These are phyloP conservation scores for Halictus rubicundus DNA, from an alignment of 1,140 invertebrate genomes.

Conservation along the genomic window DNA sequence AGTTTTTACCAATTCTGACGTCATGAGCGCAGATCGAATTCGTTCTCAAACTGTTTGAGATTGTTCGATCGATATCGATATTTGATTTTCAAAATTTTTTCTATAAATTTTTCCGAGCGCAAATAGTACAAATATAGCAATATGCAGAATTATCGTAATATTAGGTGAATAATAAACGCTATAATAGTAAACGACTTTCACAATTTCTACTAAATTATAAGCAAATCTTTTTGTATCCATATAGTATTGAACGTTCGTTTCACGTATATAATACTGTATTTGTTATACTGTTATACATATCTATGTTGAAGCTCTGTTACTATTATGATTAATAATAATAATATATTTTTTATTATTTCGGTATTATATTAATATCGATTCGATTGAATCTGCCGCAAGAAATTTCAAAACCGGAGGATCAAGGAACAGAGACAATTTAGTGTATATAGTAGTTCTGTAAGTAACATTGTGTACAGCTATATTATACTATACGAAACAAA, in stretches of 20 bases:
- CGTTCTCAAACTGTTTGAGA: background rate
- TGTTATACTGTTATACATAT: conserved; percentile 15
- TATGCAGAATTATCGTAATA: conserved; percentile 34
- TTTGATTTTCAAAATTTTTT: conserved; percentile 10
- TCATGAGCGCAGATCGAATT: background rate
- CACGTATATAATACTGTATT: conserved; percentile 8
- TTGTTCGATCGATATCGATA: conserved; percentile 46
- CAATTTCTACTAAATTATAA: conserved; percentile 31
- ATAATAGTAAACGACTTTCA: conserved; percentile 9
- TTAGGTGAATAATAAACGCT: conserved; percentile 24
- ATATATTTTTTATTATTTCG: conserved; percentile 21
- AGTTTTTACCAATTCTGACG: conserved; percentile 10
- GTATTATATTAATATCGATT: conserved; percentile 47
- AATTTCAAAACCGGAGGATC: conserved; percentile 7
- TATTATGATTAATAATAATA: conserved; percentile 18
- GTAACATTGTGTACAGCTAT: conserved; percentile 37
- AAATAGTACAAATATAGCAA: conserved; percentile 49
- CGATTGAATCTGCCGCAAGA: conserved; percentile 34
- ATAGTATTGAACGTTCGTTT: conserved; percentile 13
- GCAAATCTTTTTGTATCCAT: conserved; percentile 7
- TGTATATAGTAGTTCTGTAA: conserved; percentile 44
- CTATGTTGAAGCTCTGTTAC: conserved; percentile 6
- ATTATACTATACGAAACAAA: conserved; percentile 16
- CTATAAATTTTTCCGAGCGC: conserved; percentile 7
- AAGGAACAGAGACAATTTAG: conserved; percentile 20